Evolutionary conservation across 2,113 vertebrate species (phyloP), one percentile per base, ranked within the genome.

Genomic region (Epinephelus cyanopodus): DNA sequence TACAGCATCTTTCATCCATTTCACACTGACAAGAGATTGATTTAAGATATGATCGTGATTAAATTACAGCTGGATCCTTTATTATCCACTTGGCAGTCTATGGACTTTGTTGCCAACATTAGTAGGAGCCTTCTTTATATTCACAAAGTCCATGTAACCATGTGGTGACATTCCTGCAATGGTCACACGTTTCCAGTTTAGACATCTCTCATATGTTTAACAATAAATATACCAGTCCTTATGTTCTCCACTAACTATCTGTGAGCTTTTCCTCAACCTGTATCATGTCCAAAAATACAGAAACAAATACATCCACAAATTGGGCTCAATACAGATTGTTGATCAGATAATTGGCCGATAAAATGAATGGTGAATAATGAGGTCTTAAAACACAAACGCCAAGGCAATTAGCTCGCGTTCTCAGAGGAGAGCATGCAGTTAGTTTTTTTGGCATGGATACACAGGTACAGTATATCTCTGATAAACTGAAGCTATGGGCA

Each of bases 31-130:
- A 90, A 91, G 90, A 91, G 91, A 92, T 91, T 92, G 90, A 93
- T 93, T 92, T 90, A 86, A 90, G 88, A 91, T 92, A 91, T 87
- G 79, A 87, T 85, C 53, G 17, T 85, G 89, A 89, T 92, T 92
- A 87, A 90, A 92, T 92, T 92, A 91, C 83, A 73, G 74, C 69
- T 86, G 87, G 84, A 89, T 89, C 88, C 83, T 87, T 89, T 88
- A 92, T 93, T 91, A 87, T 54, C 72, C 73, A 70, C 70, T 82
- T 89, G 82, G 84, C 88, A 84, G 78, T 74, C 73, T 77, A 9
- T 67, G 47, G 72, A 73, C 73, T 72, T 67, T 27, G 68, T 50
- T 79, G 48, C 57, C 23, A 8, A 15, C 60, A 2, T 69, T 84
- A 47, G 52, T 21, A 58, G 9, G 56, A 63, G 58, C 23, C 39